phyloP scores from a whole-genome alignment of 2,113 vertebrate species.

The Ibidorhyncha struthersii region DNA sequence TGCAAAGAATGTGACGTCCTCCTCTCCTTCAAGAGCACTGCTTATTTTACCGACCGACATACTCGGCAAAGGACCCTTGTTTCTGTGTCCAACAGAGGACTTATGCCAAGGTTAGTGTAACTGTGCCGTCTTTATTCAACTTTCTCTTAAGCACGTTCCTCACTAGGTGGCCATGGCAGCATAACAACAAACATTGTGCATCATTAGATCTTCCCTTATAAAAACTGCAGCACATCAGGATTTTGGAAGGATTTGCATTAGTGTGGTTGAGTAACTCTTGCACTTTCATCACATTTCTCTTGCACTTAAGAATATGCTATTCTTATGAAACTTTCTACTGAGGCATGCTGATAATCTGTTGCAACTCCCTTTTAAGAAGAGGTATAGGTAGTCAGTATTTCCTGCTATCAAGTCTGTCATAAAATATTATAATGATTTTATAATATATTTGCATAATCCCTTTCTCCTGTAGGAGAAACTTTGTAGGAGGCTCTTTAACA shows the following conservation, averaged over 20 bases:
- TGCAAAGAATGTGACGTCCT: not conserved
- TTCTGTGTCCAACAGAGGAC: not conserved
- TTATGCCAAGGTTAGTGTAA: not conserved
- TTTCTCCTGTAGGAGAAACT: not conserved
- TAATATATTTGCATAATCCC: not conserved
- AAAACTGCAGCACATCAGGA: not conserved
- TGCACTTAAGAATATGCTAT: not conserved
- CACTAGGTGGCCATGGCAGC: slow-evolving; percentile 34
- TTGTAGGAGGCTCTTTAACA: not conserved
- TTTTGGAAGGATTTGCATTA: not conserved
- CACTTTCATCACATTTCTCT: not conserved
- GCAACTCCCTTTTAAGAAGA: not conserved
- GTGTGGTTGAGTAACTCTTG: not conserved
- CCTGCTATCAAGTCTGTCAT: not conserved
- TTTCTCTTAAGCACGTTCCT: not conserved
- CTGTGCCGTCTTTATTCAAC: not conserved
- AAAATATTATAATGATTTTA: not conserved
- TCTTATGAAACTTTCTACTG: not conserved
- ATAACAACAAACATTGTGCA: slow-evolving; percentile 9
- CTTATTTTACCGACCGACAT: not conserved
- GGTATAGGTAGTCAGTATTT: not conserved
- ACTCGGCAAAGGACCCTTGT: not conserved
- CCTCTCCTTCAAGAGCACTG: not conserved
- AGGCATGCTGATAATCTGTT: not conserved
- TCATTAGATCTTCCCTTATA: not conserved